phyloP scores from a whole-genome alignment of 2,113 vertebrate genomes.

The Pseudorectes ferrugineus region DNA sequence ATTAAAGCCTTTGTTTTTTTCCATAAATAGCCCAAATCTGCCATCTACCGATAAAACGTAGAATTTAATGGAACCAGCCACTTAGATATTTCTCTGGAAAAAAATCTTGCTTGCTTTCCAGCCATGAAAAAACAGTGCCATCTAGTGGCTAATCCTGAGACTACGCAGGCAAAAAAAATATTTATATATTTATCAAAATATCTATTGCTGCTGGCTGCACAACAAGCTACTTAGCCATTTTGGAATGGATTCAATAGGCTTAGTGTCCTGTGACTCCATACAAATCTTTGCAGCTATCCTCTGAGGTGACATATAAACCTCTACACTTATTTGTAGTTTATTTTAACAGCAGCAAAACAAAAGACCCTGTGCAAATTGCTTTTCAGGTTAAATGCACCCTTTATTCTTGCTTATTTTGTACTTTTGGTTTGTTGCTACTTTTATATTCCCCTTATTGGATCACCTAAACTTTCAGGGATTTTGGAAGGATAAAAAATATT shows the following conservation, averaged over 20 bases:
- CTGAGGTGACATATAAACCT: background rate
- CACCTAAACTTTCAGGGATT: background rate
- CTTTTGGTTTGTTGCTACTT: background rate
- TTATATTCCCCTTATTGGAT: background rate
- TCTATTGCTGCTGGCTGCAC: constrained; percentile 17
- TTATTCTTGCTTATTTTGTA: background rate
- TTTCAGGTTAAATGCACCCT: background rate
- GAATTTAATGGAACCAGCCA: background rate
- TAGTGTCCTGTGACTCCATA: background rate
- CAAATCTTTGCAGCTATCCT: background rate
- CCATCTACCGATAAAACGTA: constrained; percentile 65
- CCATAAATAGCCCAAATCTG: constrained; percentile 69
- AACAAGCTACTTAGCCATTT: constrained; percentile 26
- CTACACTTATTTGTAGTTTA: background rate
- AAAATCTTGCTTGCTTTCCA: background rate
- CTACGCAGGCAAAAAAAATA: background rate
- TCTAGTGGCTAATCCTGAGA: constrained; percentile 50
- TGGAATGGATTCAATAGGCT: constrained; percentile 16
- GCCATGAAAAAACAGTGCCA: constrained; percentile 66
- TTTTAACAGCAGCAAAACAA: background rate
- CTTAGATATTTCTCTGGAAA: background rate
- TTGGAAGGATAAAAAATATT: background rate
- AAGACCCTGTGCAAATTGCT: background rate
- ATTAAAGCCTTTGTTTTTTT: background rate
- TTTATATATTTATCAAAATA: background rate